Evolutionary conservation across 1,140 invertebrate genomes (phyloP).

Genomic region (Arctopsyche grandis): DNA sequence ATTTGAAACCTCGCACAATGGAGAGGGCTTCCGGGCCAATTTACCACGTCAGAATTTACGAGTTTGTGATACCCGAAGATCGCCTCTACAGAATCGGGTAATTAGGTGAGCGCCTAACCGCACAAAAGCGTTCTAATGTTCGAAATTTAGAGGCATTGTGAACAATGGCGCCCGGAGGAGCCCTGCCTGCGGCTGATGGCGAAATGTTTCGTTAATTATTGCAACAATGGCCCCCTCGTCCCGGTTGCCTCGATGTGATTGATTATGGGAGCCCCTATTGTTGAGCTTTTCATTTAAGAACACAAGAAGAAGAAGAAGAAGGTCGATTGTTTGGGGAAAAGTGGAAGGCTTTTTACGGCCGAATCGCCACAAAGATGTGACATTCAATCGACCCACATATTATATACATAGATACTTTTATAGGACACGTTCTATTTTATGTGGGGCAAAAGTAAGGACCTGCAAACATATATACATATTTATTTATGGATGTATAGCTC

Average conservation of each 20-base stretch:
- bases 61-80: slow-evolving; percentile 9
- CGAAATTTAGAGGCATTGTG: slow-evolving; percentile 1
- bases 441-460: too few species aligned
- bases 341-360: neutral
- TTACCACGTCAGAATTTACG: slow-evolving; percentile 1
- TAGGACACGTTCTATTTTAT: too few species aligned
- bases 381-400: neutral
- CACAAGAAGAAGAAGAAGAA: neutral
- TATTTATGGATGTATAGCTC: too few species aligned
- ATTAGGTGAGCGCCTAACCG: neutral
- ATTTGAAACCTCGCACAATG: too few species aligned
- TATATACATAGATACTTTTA: too few species aligned
- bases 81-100: slow-evolving; percentile 2
- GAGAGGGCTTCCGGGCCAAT: neutral
- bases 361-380: neutral
- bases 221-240: slow-evolving; percentile 5
- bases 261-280: slow-evolving; percentile 22
- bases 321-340: slow-evolving; percentile 1
- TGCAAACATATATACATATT: too few species aligned
- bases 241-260: slow-evolving; percentile 20
- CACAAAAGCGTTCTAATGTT: slow-evolving; percentile 20
- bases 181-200: neutral
- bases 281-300: slow-evolving; percentile 5
- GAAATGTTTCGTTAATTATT: slow-evolving; percentile 36
- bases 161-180: slow-evolving; percentile 5